These are phyloP conservation scores for Takifugu rubripes DNA, from an alignment of 2,797 vertebrate species.

Conservation along the genomic window DNA sequence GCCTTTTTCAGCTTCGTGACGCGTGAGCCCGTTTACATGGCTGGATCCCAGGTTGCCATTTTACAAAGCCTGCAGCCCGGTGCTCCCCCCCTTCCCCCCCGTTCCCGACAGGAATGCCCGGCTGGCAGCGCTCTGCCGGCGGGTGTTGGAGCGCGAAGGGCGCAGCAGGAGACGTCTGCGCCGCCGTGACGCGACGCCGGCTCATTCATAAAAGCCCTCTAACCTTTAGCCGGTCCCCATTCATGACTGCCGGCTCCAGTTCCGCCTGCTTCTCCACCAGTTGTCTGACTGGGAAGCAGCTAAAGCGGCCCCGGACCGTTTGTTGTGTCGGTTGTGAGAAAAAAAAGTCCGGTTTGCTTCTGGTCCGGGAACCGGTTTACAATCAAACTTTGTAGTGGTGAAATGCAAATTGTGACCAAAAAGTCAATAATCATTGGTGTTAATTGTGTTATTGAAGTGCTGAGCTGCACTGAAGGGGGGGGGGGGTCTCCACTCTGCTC, in stretches of 20 bases:
- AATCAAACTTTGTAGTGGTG: too few relatives aligned
- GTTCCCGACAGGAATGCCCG: slow-evolving; percentile 35
- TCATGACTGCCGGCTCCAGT: slow-evolving; percentile 63
- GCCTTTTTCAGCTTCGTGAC: slow-evolving; percentile 5
- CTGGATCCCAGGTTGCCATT: slow-evolving; percentile 2
- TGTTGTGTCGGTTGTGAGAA: too few relatives aligned
- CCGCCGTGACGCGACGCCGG: slow-evolving; percentile 83
- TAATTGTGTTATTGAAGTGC: too few relatives aligned
- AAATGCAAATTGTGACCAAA: too few relatives aligned
- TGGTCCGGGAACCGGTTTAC: too few relatives aligned
- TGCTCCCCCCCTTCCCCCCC: not conserved
- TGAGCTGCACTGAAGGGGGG: too few relatives aligned
- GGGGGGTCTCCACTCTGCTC: too few relatives aligned
- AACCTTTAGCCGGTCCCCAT: slow-evolving; percentile 80
- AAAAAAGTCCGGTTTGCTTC: too few relatives aligned
- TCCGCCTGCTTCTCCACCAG: not conserved
- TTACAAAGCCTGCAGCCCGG: slow-evolving; percentile 6
- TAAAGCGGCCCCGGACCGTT: too few relatives aligned
- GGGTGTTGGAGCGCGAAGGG: slow-evolving; percentile 65
- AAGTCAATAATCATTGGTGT: too few relatives aligned
- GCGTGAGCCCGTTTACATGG: slow-evolving; percentile 5
- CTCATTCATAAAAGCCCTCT: slow-evolving; percentile 93
- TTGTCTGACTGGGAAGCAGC: too few relatives aligned
- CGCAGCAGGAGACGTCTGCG: slow-evolving; percentile 74
- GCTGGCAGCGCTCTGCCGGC: slow-evolving; percentile 34